Evolutionary conservation across 2,113 vertebrate species (phyloP), one percentile per base, ranked within the genome.

Genomic region (Laterallus jamaicensis): DNA sequence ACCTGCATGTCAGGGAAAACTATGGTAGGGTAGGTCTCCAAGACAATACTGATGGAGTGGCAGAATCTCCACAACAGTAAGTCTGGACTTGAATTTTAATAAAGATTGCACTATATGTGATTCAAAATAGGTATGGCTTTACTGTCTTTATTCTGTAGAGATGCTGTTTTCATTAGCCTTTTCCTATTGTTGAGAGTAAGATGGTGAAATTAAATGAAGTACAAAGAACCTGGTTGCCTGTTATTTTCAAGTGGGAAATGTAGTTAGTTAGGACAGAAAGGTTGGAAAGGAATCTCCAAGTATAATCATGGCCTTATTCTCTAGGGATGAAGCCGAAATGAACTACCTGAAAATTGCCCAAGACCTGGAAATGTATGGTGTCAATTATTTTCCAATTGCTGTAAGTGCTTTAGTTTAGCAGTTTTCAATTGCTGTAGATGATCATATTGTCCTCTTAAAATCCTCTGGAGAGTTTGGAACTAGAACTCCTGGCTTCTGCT

Each of bases 291-390:
- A 40, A 32, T 84, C 64, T 91, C 66, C 28, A 31, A 44, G 35
- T 84, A 47, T 82, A 84, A 89, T 37, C 55, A 37, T 49, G 55
- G 20, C 64, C 68, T 91, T 93, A 62, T 87, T 85, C 73, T 92
- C n/a, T 86, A 99, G 99, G 97, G 99, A 99, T 81, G 99, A 99
- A 94, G 99, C 99, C 29, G 98, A 99, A 97, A 99, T 99, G 98
- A 99, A 99, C 95, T 99, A 99, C 92, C 95, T 99, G 71, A 99
- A 99, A 98, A 99, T 99, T 85, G 99, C 99, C 50, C 99, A 99
- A 94, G 99, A 99, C 96, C 98, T 99, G 92, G 99, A 99, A 92
- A 99, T 99, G 98, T 99, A 99, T n/a, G 99, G 99, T 32, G 98
- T 99, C 94, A 99, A 99, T 98, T 99, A 99, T 97, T 99, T 99